Percentiles rank a stretch among this genome's conserved stretches.
Evolutionary conservation across 2,113 vertebrate species (phyloP).

Genomic region (Salvator merianae): DNA sequence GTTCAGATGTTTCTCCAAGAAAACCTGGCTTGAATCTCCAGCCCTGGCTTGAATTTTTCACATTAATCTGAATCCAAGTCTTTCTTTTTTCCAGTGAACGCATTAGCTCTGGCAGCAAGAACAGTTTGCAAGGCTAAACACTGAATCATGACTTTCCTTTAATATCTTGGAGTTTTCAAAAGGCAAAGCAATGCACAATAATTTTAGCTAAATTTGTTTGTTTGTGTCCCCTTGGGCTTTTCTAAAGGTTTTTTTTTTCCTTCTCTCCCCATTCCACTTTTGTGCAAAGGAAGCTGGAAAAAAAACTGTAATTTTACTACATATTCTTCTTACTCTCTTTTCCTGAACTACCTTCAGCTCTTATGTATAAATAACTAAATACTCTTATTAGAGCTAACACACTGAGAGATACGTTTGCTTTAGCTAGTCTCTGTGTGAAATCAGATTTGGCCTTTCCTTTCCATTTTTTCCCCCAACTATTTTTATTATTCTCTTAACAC

Average conservation of each 20-base stretch:
- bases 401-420: conserved; percentile 50
- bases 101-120: conserved; percentile 4
- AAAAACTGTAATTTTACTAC: conserved; percentile 66
- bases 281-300: conserved; percentile 51
- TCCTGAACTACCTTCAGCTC: conserved; percentile 47
- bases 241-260: no score
- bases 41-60: neutral
- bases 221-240: conserved; percentile 13
- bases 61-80: conserved; percentile 15
- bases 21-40: neutral
- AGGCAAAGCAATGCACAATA: conserved; percentile 4
- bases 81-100: conserved; percentile 9
- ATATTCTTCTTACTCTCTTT: conserved; percentile 45
- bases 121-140: conserved; percentile 46
- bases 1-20: neutral
- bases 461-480: conserved; percentile 14
- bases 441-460: conserved; percentile 43
- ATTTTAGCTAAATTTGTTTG: conserved; percentile 37
- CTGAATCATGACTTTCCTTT: conserved; percentile 37
- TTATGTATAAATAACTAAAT: conserved; percentile 67
- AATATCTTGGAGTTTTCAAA: conserved; percentile 35
- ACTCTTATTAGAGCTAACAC: conserved; percentile 59
- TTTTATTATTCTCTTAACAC: conserved; percentile 36
- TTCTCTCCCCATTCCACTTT: conserved; percentile 8
- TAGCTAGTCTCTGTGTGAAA: conserved; percentile 49